phyloP scores from a whole-genome alignment of 2,888 invertebrate genomes.

The Uropetala carovei region DNA sequence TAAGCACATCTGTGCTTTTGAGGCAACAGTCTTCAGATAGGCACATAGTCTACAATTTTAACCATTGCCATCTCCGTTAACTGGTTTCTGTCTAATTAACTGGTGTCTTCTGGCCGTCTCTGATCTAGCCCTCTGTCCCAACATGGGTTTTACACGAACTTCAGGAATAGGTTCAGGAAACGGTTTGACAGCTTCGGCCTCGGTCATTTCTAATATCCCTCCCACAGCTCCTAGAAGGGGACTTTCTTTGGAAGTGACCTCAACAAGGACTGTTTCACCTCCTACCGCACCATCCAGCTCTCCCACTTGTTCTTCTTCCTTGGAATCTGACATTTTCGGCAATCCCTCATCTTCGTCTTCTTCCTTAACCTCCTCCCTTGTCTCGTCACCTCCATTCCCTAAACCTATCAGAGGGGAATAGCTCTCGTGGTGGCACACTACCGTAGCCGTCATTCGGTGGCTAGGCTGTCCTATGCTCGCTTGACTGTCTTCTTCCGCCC shows the following conservation, averaged over 20 bases:
- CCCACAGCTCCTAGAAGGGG: conserved; percentile 29
- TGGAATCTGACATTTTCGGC: neutral
- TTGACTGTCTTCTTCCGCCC: conserved; percentile 8
- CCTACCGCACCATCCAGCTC: neutral
- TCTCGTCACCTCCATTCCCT: neutral
- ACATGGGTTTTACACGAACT: neutral
- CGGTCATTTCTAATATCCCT: neutral
- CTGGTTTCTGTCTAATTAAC: conserved; percentile 85
- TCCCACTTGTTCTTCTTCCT: neutral
- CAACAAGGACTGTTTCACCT: neutral
- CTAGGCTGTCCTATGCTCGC: neutral
- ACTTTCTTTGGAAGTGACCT: neutral
- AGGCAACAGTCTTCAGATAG: neutral
- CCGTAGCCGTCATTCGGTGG: conserved; percentile 25
- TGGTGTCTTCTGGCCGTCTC: conserved; percentile 85
- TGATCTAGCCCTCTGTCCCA: conserved; percentile 73
- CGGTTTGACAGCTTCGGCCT: neutral
- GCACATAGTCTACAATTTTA: neutral
- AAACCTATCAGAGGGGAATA: conserved; percentile 69
- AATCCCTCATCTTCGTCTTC: neutral
- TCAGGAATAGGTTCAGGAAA: neutral
- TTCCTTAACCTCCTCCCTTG: neutral
- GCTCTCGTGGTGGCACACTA: conserved; percentile 67
- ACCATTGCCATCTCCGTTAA: conserved; percentile 71
- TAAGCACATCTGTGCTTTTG: neutral